These are phyloP conservation scores for Mormyrus iriodes DNA, from an alignment of 2,113 vertebrate species.

Conservation along the genomic window DNA sequence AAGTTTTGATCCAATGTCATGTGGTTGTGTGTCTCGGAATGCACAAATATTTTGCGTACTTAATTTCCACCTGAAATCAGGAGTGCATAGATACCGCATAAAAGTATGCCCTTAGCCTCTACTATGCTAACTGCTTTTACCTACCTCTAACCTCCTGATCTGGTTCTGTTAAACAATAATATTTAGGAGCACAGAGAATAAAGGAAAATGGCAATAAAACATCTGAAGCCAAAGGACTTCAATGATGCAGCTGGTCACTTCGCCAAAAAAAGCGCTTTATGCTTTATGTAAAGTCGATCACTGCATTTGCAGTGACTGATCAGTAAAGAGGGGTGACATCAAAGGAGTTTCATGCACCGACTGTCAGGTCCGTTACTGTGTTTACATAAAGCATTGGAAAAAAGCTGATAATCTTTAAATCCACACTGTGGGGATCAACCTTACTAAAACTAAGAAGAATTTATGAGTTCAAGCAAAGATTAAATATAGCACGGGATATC, in stretches of 20 bases:
- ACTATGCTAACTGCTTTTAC: not conserved
- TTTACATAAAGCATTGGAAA: not conserved
- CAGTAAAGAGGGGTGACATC: not conserved
- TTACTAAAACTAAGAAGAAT: not conserved
- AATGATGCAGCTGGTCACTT: not conserved
- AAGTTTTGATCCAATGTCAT: not conserved
- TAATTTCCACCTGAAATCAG: not conserved
- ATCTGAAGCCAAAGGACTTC: not conserved
- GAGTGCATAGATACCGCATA: not conserved
- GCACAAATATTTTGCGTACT: not conserved
- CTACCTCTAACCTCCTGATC: not conserved
- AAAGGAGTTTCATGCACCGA: not conserved
- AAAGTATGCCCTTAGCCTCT: not conserved
- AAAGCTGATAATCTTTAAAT: not conserved
- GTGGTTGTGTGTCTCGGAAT: not conserved
- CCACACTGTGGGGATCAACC: not conserved
- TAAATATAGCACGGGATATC: not conserved
- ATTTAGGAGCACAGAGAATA: not conserved
- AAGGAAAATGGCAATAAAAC: not conserved
- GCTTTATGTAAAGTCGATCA: not conserved
- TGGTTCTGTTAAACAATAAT: not conserved
- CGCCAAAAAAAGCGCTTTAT: not conserved
- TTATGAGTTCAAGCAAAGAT: not conserved
- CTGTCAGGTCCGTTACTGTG: not conserved
- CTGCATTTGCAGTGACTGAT: not conserved